Conservation (phyloP, 2,113 vertebrate genomes). For the Ondatra zibethicus region DNA sequence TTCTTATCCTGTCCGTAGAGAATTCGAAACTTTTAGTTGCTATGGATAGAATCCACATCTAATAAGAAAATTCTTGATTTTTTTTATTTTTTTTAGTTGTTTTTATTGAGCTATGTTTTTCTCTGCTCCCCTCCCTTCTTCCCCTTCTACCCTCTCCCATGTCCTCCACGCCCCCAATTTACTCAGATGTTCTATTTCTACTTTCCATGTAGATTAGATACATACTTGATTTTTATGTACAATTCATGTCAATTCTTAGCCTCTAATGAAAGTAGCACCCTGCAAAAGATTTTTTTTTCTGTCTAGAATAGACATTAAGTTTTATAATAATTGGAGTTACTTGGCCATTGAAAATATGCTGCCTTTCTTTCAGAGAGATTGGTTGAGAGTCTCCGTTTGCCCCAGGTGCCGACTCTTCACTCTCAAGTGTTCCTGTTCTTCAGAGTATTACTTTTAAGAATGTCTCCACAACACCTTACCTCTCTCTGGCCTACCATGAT, state of each 20-base stretch:
- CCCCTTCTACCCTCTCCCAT: too few species aligned
- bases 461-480: slow-evolving; percentile 99
- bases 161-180: too few species aligned
- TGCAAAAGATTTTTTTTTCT: neutral
- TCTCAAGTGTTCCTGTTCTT: slow-evolving; percentile 99
- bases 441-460: slow-evolving; percentile 97
- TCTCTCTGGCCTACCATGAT: slow-evolving; percentile 99
- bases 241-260: slow-evolving; percentile 1
- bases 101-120: too few species aligned
- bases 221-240: neutral
- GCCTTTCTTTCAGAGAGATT: slow-evolving; percentile 93
- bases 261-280: slow-evolving; percentile 31
- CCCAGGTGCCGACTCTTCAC: slow-evolving; percentile 98
- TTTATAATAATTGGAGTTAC: slow-evolving; percentile 9
- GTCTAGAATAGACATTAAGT: neutral
- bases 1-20: neutral
- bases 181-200: too few species aligned
- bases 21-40: neutral
- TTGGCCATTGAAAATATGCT: slow-evolving; percentile 70
- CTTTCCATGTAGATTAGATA: too few species aligned
- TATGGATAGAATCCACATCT: neutral
- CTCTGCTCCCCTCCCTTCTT: too few species aligned
- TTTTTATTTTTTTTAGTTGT: too few species aligned
- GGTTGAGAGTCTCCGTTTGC: slow-evolving; percentile 98
- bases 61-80: slow-evolving; percentile 37